These are phyloP conservation scores for Ciconia stormi DNA, from an alignment of 2,113 vertebrate genomes.

Conservation along the genomic window DNA sequence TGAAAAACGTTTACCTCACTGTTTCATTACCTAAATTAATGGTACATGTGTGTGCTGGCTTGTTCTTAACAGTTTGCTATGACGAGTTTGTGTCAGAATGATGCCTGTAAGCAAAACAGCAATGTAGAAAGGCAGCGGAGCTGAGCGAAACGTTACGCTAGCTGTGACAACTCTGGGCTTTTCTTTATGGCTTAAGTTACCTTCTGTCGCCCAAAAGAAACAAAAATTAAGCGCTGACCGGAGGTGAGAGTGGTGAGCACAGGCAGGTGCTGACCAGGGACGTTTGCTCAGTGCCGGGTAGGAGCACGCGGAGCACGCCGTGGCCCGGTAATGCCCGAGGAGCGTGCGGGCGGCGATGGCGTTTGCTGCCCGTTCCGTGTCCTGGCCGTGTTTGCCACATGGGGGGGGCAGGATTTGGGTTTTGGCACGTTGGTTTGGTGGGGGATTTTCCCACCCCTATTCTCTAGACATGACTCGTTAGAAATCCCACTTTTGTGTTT, in stretches of 20 bases:
- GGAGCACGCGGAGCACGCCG: not conserved
- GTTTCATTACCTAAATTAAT: constrained; percentile 62
- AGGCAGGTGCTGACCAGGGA: not conserved
- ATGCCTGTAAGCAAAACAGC: constrained; percentile 4
- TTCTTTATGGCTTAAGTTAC: not conserved
- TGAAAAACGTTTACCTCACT: constrained; percentile 48
- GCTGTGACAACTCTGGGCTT: not conserved
- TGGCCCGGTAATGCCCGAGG: fast-evolving
- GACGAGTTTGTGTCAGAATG: not conserved
- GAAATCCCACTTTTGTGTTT: not conserved
- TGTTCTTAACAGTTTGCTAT: constrained; percentile 12
- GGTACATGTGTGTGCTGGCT: constrained; percentile 8
- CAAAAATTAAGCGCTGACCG: not conserved
- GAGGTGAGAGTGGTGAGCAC: not conserved
- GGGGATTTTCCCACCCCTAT: not conserved
- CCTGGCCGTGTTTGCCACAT: not conserved
- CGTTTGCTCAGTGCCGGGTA: fast-evolving
- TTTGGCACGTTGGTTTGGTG: not conserved
- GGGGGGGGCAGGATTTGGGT: too few species aligned
- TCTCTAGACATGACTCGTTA: not conserved
- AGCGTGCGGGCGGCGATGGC: fast-evolving
- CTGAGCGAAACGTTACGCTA: not conserved
- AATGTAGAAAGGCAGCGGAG: not conserved
- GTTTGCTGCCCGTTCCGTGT: fast-evolving
- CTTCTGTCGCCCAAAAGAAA: not conserved